Evolutionary conservation across 2,797 vertebrate species (phyloP).

Genomic region (Fundulus diaphanus): DNA sequence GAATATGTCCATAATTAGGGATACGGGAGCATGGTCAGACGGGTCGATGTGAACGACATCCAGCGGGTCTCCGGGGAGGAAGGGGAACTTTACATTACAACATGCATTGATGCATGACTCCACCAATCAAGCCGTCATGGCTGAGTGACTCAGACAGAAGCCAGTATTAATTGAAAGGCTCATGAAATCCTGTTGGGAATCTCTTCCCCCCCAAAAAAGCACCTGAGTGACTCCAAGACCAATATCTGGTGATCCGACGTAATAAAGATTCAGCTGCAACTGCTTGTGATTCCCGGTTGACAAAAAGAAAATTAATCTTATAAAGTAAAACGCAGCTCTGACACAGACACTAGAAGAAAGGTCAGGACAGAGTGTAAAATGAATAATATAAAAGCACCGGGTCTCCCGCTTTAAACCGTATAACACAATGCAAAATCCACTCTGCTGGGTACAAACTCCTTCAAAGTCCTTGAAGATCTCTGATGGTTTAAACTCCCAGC

Average conservation of each 20-base stretch:
- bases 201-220: neutral
- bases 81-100: neutral
- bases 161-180: neutral
- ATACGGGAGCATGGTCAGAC: neutral
- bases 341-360: neutral
- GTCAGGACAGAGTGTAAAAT: neutral
- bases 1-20: too few species aligned
- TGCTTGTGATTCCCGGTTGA: neutral
- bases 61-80: neutral
- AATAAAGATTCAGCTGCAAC: neutral
- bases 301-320: neutral
- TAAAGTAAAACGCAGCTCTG: neutral
- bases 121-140: conserved; percentile 1
- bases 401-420: too few species aligned
- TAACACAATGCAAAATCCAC: too few species aligned
- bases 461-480: neutral
- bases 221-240: neutral
- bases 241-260: neutral
- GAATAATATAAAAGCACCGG: neutral
- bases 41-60: neutral
- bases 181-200: neutral
- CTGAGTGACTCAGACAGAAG: neutral
- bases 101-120: neutral
- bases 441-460: neutral
- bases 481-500: neutral